These are phyloP conservation scores for Peromyscus nudipes DNA, from an alignment of 2,797 vertebrate species.

Conservation along the genomic window DNA sequence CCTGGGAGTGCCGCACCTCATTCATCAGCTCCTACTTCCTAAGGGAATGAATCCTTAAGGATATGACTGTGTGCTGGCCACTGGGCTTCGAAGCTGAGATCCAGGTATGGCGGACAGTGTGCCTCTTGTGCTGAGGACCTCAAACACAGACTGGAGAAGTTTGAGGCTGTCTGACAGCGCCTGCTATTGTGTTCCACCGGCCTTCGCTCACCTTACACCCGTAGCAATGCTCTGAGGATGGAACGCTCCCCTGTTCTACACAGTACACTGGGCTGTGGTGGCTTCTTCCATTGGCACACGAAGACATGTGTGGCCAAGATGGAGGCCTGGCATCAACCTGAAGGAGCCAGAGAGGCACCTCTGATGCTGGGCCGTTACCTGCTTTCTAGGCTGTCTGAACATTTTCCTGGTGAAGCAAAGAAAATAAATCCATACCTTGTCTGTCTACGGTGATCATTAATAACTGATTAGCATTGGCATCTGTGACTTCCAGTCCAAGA, in stretches of 20 bases:
- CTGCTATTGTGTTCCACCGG: background rate
- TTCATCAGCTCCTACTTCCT: background rate
- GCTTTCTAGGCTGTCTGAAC: background rate
- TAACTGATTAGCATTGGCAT: background rate
- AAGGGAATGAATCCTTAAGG: background rate
- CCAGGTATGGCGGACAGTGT: too few relatives aligned
- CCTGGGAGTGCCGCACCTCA: background rate
- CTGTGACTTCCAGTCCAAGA: background rate
- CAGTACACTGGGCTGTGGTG: background rate
- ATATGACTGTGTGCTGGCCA: background rate
- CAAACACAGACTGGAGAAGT: background rate
- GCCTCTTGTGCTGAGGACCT: background rate
- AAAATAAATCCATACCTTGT: background rate
- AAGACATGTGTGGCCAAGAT: background rate
- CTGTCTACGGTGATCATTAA: background rate
- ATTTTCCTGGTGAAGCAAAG: background rate
- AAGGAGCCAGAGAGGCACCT: background rate
- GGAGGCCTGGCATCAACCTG: background rate
- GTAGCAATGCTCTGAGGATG: background rate
- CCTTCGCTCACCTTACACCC: background rate
- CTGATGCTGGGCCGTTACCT: background rate
- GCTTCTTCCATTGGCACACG: background rate
- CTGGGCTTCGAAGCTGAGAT: background rate
- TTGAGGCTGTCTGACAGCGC: background rate
- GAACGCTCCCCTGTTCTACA: background rate